Base-by-base conservation (phyloP, 2,113 vertebrate species). In the Urocolius indicus region DNA sequence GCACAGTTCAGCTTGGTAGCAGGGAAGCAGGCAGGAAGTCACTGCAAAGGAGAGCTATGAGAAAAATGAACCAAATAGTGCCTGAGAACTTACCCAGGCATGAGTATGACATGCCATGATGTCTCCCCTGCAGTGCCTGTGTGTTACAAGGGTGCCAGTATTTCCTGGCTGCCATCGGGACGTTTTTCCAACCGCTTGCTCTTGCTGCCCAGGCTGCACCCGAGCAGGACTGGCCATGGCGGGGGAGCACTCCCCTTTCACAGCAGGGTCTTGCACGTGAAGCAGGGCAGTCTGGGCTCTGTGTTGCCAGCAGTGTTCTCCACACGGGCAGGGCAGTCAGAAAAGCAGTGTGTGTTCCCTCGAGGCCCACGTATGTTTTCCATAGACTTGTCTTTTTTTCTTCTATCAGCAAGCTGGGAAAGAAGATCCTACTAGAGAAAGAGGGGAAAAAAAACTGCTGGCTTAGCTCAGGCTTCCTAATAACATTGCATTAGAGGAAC, bases 241-340 rank as follows among this genome's bases (percentile, higher is more conserved):
- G 38, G 38, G 38, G 38, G 38, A 41, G 38, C 38, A 58, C 43
- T 77, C 23, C 38, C 18, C 57, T 24, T 41, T 36, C 3, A 9
- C 54, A 57, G 54, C 34, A 16, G 10, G 14, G 18, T 76, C 41
- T 57, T 10, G 12, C 5, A 5, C 0, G 0, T 27, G 48, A 54
- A 54, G 6, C 0, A 0, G 19, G 7, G 29, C 29, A 34, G 49
- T 30, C 36, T 90, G 69, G 38, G 20, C 79, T n/a, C 27, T 62
- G 36, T 0, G 0, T 58, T 72, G 36, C n/a, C 49, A 71, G 24
- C 55, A 61, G 68, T 2, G 2, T 69, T 76, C 76, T 13, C 55
- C 4, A 5, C 23, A 27, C 9, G 71, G 34, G 29, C 54, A 80
- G 29, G 3, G 14, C 20, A 23, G 43, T 9, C 1, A 2, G 41